Percentiles rank a stretch among this genome's conserved stretches.
phyloP scores from a whole-genome alignment of 2,888 invertebrate species.

The Blastobasis adustella region DNA sequence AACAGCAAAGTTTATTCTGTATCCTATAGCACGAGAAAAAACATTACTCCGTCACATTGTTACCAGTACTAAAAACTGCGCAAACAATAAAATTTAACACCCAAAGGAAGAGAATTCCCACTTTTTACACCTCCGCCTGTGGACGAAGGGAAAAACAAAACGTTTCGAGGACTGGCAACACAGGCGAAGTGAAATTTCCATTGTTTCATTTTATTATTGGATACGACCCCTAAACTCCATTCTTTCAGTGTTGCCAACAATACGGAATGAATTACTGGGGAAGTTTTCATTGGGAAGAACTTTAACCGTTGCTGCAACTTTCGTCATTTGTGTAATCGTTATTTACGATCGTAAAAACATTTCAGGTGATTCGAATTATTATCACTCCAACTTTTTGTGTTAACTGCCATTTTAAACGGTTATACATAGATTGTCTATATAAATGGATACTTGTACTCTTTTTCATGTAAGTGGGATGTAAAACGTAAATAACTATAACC shows the following conservation, averaged over 20 bases:
- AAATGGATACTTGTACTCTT: too few relatives aligned
- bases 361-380: too few relatives aligned
- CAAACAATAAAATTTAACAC: background rate
- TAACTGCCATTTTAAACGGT: too few relatives aligned
- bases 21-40: too few relatives aligned
- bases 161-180: background rate
- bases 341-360: background rate
- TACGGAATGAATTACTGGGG: constrained; percentile 19
- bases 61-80: background rate
- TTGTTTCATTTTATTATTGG: constrained; percentile 7
- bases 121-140: background rate
- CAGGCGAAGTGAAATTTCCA: background rate
- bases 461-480: too few relatives aligned
- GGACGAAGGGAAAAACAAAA: background rate
- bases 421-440: too few relatives aligned
- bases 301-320: constrained; percentile 1
- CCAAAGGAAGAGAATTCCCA: background rate
- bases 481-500: too few relatives aligned
- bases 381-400: too few relatives aligned
- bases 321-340: constrained; percentile 1
- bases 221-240: constrained; percentile 7
- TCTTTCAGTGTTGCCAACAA: constrained; percentile 19
- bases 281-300: constrained; percentile 12
- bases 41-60: background rate
- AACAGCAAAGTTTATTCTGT: too few relatives aligned